Percentiles rank a stretch among this genome's conserved stretches.
These are phyloP conservation scores for Crotophaga sulcirostris DNA, from an alignment of 2,113 vertebrate genomes.

Conservation along the genomic window DNA sequence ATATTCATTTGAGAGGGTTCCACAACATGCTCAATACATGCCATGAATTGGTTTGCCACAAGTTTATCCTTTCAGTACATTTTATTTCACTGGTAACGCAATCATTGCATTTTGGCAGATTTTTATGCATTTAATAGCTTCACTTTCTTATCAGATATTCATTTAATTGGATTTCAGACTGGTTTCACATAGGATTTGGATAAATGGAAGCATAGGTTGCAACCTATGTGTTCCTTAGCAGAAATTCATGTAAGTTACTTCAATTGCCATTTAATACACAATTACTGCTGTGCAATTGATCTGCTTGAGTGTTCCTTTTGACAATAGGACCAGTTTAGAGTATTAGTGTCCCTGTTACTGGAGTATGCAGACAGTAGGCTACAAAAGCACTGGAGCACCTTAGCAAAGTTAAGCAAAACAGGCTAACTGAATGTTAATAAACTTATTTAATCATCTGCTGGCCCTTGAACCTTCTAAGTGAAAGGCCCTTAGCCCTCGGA, in stretches of 20 bases:
- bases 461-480: neutral
- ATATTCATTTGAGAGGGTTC: slow-evolving; percentile 45
- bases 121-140: slow-evolving; percentile 45
- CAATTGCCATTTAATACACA: neutral
- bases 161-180: slow-evolving; percentile 54
- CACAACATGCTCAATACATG: slow-evolving; percentile 34
- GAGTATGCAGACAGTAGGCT: neutral
- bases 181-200: slow-evolving; percentile 30
- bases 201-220: slow-evolving; percentile 29
- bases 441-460: neutral
- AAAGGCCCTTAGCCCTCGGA: neutral
- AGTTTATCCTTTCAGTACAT: slow-evolving; percentile 19
- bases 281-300: slow-evolving; percentile 11
- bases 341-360: neutral
- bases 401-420: neutral
- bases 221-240: slow-evolving; percentile 5
- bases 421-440: neutral
- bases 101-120: neutral
- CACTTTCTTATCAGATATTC: slow-evolving; percentile 55
- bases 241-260: slow-evolving; percentile 7
- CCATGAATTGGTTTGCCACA: slow-evolving; percentile 28
- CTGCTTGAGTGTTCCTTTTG: slow-evolving; percentile 16
- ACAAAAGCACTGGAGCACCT: neutral
- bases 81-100: slow-evolving; percentile 34
- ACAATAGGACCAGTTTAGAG: neutral